Evolutionary conservation across 1,140 invertebrate genomes (phyloP), one percentile per base, ranked within the genome.

Genomic region (Drosophila burlai): DNA sequence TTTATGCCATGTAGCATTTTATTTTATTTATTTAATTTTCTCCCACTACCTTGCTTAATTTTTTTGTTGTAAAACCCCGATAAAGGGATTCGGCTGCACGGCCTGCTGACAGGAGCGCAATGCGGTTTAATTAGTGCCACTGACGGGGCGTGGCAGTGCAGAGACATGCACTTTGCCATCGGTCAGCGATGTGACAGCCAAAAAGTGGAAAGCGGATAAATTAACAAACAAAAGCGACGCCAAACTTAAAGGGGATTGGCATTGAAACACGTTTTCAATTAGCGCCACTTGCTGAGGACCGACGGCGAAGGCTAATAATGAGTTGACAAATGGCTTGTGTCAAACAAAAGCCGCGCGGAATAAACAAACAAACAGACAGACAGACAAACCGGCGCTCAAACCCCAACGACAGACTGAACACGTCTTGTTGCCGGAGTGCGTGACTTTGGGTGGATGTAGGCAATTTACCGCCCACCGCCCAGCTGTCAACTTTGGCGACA

Each of bases 61-160:
- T 40, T 42, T 55, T 57, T 15, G 58, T 45, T 42, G 31, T 40
- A 18, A 24, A 26, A 57, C 18, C 16, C 26, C 5, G 29, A 57
- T 45, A 46, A 68, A 69, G 29, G 57, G 47, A 29, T 63, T 40
- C 54, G 38, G 10, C 52, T 36, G 11, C 13, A 7, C 43, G 16
- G 36, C 31, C 55, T 40, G 55, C 72, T 55, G 55, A 36, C 66
- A 49, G 57, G 29, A 43, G 16, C 24, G 36, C 55, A 45, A 46
- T 73, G 83, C 38, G 50, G 71, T 76, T 80, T 87, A 85, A 85
- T 80, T 79, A 87, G 49, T 66, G 50, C 40, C 61, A 60, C 62
- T 78, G 26, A 31, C 40, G 38, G 49, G 47, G 36, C 29, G 49
- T 45, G 45, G 31, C 42, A 61, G 54, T 42, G 21, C 49, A 42